phyloP scores from a whole-genome alignment of 2,113 vertebrate genomes.

The Ginglymostoma cirratum region DNA sequence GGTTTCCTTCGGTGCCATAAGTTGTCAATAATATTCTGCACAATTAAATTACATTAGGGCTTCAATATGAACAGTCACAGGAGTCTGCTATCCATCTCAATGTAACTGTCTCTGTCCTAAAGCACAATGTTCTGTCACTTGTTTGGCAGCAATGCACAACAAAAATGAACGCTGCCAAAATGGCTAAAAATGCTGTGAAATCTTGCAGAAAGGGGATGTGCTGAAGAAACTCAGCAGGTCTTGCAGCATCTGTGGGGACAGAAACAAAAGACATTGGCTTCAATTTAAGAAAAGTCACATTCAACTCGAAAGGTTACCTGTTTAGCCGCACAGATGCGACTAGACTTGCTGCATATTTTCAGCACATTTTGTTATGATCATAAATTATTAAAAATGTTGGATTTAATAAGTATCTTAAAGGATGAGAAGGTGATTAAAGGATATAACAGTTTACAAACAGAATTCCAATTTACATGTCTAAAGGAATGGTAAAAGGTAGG shows the following conservation, averaged over 20 bases:
- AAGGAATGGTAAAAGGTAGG: not conserved
- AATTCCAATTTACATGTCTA: not conserved
- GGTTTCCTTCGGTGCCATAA: not conserved
- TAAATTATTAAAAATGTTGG: no score
- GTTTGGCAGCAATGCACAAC: not conserved
- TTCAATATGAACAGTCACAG: not conserved
- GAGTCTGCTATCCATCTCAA: not conserved
- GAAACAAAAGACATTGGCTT: no score
- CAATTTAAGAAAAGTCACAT: no score
- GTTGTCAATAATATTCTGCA: not conserved
- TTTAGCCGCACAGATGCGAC: no score
- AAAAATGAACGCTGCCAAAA: not conserved
- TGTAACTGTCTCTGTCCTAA: not conserved
- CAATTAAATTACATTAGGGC: not conserved
- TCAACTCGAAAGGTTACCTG: no score
- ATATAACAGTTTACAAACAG: not conserved
- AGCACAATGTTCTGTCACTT: not conserved
- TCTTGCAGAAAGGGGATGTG: no score
- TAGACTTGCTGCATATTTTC: no score
- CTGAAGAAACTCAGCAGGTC: no score
- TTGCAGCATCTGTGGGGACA: no score
- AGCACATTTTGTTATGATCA: no score
- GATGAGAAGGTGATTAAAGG: not conserved
- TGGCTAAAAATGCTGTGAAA: not conserved
- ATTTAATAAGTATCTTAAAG: not conserved